These are phyloP conservation scores for Paracentrotus lividus DNA, from an alignment of 53 echinoderm and acorn worm genomes.

Conservation along the genomic window DNA sequence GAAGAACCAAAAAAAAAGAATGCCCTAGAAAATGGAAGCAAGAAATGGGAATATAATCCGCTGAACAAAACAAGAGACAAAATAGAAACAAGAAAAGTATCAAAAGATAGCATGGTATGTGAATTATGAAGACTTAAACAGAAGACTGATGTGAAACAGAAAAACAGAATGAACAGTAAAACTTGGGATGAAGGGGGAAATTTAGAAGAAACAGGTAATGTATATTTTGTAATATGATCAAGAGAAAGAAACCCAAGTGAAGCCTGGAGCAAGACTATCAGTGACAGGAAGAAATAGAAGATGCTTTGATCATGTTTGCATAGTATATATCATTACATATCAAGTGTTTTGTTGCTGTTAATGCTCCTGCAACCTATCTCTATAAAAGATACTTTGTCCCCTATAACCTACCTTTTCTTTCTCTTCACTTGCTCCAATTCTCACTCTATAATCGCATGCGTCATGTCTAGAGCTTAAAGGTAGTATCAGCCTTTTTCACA, in stretches of 20 bases:
- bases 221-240: background rate
- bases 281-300: background rate
- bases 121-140: too few species aligned
- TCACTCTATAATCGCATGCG: background rate
- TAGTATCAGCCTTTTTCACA: too few species aligned
- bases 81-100: too few species aligned
- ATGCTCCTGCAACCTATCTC: background rate
- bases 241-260: background rate
- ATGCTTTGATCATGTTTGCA: background rate
- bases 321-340: constrained; percentile 9
- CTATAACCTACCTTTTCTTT: background rate
- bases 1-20: background rate
- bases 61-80: too few species aligned
- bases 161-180: background rate
- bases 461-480: background rate
- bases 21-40: too few species aligned
- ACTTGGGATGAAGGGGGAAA: background rate
- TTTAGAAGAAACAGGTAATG: background rate
- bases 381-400: background rate
- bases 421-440: background rate
- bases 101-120: too few species aligned
- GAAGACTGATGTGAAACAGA: too few species aligned
- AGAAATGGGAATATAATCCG: too few species aligned
- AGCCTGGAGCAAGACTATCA: background rate
- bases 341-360: background rate